Conservation (phyloP, 2,888 invertebrate genomes). For the Halictus quadricinctus region DNA sequence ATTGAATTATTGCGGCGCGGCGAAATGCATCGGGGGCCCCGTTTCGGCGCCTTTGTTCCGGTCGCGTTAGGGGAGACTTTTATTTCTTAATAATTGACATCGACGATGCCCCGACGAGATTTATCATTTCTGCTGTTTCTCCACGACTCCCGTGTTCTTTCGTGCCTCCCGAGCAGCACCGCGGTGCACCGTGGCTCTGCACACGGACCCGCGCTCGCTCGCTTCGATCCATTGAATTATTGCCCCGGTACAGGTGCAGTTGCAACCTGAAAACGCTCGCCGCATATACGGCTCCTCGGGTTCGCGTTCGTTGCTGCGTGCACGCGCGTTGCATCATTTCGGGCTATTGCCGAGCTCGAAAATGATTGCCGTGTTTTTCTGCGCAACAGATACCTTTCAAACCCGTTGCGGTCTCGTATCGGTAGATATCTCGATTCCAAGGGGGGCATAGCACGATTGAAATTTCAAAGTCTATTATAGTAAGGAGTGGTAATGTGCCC, state of each 20-base stretch:
- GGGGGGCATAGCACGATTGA: not conserved
- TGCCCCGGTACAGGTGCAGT: slow-evolving; percentile 65
- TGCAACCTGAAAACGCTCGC: slow-evolving; percentile 49
- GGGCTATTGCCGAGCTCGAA: slow-evolving; percentile 35
- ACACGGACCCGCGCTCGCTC: slow-evolving; percentile 13
- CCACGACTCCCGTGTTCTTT: slow-evolving; percentile 36
- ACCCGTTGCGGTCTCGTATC: not conserved
- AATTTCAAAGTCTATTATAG: not conserved
- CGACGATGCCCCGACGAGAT: slow-evolving; percentile 26
- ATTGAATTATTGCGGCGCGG: slow-evolving; percentile 45
- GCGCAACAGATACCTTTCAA: slow-evolving; percentile 4
- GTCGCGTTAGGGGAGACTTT: slow-evolving; percentile 13
- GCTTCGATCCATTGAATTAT: slow-evolving; percentile 65
- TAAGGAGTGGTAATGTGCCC: not conserved
- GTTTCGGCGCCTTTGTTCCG: slow-evolving; percentile 19
- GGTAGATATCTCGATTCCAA: not conserved
- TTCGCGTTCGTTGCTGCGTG: slow-evolving; percentile 34
- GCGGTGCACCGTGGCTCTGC: not conserved
- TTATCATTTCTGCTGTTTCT: slow-evolving; percentile 51
- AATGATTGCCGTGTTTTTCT: slow-evolving; percentile 18
- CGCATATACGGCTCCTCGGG: slow-evolving; percentile 36
- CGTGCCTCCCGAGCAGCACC: slow-evolving; percentile 33
- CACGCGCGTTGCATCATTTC: slow-evolving; percentile 45
- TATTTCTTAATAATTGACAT: slow-evolving; percentile 46
- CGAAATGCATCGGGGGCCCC: not conserved